Conservation (phyloP, 2,797 vertebrate genomes). For the Lophura swinhoii region DNA sequence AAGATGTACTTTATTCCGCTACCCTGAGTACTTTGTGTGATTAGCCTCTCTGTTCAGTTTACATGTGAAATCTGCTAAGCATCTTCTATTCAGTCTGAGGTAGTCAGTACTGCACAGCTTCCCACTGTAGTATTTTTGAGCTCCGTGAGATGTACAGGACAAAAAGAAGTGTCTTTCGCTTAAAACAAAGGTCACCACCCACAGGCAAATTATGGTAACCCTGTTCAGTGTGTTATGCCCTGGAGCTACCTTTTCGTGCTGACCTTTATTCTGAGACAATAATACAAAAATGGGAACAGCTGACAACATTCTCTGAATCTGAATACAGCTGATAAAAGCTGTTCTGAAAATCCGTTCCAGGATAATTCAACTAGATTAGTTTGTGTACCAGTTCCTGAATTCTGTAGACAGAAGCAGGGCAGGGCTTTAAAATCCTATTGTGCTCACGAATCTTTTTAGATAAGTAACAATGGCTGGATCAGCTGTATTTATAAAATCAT, state of each 20-base stretch:
- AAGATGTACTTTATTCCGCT: neutral
- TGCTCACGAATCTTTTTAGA: neutral
- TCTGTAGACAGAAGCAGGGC: neutral
- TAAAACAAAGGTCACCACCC: neutral
- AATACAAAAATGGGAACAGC: neutral
- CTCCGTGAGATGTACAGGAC: neutral
- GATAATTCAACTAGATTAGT: neutral
- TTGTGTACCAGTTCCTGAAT: neutral
- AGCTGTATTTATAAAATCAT: neutral
- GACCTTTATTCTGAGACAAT: conserved; percentile 17
- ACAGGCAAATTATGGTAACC: neutral
- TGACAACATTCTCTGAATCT: neutral
- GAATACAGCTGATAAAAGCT: conserved; percentile 41
- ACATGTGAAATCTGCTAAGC: neutral
- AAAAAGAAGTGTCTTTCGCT: neutral
- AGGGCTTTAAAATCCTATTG: neutral
- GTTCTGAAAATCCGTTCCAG: conserved; percentile 12
- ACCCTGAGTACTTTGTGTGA: neutral
- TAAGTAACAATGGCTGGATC: neutral
- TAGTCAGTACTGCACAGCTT: neutral
- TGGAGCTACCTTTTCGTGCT: neutral
- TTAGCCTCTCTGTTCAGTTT: neutral
- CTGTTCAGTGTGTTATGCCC: neutral
- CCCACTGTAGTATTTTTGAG: neutral
- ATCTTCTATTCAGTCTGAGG: neutral